Conservation (phyloP, 1,140 invertebrate species). For the Leptinotarsa undecemlineata region DNA sequence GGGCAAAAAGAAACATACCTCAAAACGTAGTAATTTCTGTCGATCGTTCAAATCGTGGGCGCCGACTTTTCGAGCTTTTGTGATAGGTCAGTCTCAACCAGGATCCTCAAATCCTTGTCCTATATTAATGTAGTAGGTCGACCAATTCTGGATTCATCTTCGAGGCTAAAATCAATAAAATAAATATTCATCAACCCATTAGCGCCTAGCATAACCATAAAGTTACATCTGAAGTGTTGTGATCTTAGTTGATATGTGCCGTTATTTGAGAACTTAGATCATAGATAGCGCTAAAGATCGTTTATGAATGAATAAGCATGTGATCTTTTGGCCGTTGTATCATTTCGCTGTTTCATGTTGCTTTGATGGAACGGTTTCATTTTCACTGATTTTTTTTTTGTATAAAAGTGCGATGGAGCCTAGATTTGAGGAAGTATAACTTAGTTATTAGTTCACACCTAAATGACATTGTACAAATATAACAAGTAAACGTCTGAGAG, state of each 20-base stretch:
- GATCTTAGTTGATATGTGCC: not conserved
- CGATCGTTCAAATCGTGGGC: too few species aligned
- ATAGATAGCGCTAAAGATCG: not conserved
- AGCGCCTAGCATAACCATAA: not conserved
- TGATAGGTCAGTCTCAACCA: too few species aligned
- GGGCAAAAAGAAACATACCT: too few species aligned
- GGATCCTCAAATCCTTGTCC: too few species aligned
- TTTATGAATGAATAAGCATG: not conserved
- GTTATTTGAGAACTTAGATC: not conserved
- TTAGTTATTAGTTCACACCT: not conserved
- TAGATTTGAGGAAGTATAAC: not conserved
- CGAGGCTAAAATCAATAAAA: too few species aligned
- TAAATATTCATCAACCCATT: not conserved
- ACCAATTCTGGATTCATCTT: too few species aligned
- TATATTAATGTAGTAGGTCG: too few species aligned
- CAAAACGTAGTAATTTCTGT: too few species aligned
- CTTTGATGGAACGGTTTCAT: not conserved
- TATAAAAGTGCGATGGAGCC: not conserved
- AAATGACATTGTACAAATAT: not conserved
- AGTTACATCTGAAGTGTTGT: not conserved
- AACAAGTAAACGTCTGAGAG: constrained; percentile 7
- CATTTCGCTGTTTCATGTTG: not conserved
- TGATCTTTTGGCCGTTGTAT: not conserved
- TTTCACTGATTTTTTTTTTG: not conserved
- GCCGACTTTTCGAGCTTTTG: too few species aligned